These are phyloP conservation scores for Diacarnus erythraeanus DNA, from an alignment of 37 sponge, comb jelly and placozoan genomes.

Conservation along the genomic window DNA sequence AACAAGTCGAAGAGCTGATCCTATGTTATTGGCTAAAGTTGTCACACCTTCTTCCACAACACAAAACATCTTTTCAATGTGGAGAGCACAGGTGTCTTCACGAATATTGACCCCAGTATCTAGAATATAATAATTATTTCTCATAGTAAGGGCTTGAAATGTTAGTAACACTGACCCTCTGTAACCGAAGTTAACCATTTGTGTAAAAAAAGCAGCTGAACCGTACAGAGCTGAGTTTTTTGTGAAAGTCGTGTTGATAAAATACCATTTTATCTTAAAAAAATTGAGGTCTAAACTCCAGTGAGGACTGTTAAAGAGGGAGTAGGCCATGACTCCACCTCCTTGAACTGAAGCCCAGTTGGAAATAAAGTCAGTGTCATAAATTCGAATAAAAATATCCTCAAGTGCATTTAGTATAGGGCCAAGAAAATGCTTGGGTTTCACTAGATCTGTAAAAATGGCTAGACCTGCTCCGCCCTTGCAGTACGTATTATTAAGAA, in stretches of 20 bases:
- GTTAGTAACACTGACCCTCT: not conserved
- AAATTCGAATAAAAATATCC: not conserved
- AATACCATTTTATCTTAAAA: not conserved
- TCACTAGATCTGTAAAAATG: slow-evolving; percentile 3
- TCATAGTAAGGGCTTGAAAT: not conserved
- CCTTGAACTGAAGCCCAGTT: slow-evolving; percentile 5
- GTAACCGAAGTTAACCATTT: not conserved
- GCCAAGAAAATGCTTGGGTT: not conserved
- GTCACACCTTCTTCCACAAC: not conserved
- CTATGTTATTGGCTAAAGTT: not conserved
- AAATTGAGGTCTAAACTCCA: not conserved
- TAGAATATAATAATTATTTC: not conserved
- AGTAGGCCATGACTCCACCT: not conserved
- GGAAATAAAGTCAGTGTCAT: not conserved
- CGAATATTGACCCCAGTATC: not conserved
- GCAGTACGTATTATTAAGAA: not conserved
- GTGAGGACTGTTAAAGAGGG: not conserved
- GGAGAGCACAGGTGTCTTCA: not conserved
- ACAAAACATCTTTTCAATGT: not conserved
- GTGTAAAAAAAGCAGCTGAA: not conserved
- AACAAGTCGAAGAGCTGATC: not conserved
- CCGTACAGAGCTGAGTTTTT: not conserved
- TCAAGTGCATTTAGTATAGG: not conserved
- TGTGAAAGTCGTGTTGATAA: not conserved
- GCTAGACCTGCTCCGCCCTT: slow-evolving; percentile 18